Conservation (phyloP, 2,888 invertebrate species). For the Hyposoter didymator region DNA sequence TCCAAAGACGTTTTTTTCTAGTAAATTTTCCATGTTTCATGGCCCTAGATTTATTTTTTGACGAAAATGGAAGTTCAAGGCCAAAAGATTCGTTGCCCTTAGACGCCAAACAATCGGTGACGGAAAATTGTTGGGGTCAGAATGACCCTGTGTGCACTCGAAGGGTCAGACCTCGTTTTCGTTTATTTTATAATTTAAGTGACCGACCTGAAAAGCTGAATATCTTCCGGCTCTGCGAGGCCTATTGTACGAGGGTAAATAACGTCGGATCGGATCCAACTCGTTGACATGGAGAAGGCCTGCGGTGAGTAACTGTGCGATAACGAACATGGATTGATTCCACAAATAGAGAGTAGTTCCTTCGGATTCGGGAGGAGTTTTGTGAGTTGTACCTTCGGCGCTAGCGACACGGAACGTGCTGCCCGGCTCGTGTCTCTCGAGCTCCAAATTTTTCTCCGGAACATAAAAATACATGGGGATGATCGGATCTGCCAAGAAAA, state of each 20-base stretch:
- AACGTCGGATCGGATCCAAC: constrained; percentile 97
- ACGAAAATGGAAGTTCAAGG: too few relatives aligned
- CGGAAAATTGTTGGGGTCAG: too few relatives aligned
- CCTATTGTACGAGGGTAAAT: constrained; percentile 97
- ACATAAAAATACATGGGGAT: constrained; percentile 98
- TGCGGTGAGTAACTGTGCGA: constrained; percentile 95
- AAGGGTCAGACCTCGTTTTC: background rate
- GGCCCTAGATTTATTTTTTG: too few relatives aligned
- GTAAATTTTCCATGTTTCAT: too few relatives aligned
- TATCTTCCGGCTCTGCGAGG: constrained; percentile 96
- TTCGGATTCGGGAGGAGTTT: constrained; percentile 72
- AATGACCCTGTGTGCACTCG: too few relatives aligned
- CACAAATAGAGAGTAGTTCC: constrained; percentile 85
- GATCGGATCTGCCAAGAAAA: constrained; percentile 89
- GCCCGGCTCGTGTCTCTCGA: constrained; percentile 90
- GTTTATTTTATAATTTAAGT: background rate
- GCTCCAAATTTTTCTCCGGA: constrained; percentile 89
- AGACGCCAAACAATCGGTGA: too few relatives aligned
- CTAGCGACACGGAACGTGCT: constrained; percentile 88
- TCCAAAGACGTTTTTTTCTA: too few relatives aligned
- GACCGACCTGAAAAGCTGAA: constrained; percentile 97
- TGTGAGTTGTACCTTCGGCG: constrained; percentile 85
- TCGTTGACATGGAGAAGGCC: constrained; percentile 97
- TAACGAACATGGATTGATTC: constrained; percentile 98
- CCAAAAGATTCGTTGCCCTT: too few relatives aligned